A percentile compares a stretch with the other conserved stretches of the same genome.
Evolutionary conservation across 2,797 vertebrate genomes (phyloP).

Genomic region (Poecilia gillii): DNA sequence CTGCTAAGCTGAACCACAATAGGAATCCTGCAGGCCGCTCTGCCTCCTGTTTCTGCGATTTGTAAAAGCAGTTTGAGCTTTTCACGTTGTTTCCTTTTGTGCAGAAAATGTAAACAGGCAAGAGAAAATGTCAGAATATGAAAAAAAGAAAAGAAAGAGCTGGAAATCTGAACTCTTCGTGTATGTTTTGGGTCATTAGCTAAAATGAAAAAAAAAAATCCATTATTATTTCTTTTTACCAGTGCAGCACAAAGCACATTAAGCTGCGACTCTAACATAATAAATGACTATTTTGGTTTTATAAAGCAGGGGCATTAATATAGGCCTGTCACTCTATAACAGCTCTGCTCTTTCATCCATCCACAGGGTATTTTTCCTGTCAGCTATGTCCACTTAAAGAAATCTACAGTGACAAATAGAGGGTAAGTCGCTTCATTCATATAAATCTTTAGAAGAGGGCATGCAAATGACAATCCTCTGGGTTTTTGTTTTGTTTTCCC

Average conservation of each 20-base stretch:
- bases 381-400: constrained; percentile 97
- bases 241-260: constrained; percentile 4
- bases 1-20: constrained; percentile 46
- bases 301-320: constrained; percentile 30
- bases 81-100: neutral
- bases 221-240: neutral
- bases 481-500: neutral
- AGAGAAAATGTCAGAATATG: constrained; percentile 9
- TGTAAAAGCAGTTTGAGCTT: constrained; percentile 9
- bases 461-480: neutral
- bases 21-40: constrained; percentile 25
- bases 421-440: constrained; percentile 81
- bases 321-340: constrained; percentile 47
- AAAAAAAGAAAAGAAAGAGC: neutral
- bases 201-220: constrained; percentile 2
- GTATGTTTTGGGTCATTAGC: constrained; percentile 9
- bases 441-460: constrained; percentile 22
- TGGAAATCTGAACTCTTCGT: constrained; percentile 12
- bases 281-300: constrained; percentile 21
- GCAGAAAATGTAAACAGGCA: constrained; percentile 15
- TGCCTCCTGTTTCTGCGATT: constrained; percentile 28
- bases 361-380: constrained; percentile 96
- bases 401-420: constrained; percentile 95
- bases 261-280: constrained; percentile 2
- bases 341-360: constrained; percentile 55